Conservation (phyloP, 2,113 vertebrate genomes). For the Nerophis lumbriciformis region DNA sequence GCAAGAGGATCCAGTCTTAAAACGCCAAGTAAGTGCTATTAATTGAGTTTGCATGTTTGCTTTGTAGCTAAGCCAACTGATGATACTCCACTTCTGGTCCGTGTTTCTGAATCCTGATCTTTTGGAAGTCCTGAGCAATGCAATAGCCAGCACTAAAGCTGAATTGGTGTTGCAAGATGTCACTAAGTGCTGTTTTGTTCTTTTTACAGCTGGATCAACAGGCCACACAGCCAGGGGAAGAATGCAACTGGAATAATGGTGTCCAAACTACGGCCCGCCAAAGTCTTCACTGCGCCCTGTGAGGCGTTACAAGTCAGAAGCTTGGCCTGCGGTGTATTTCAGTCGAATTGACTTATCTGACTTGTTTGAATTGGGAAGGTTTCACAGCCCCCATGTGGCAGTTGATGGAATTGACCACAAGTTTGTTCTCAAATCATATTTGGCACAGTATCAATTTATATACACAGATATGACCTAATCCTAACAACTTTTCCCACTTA, state of each 20-base stretch:
- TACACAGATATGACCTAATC: no score
- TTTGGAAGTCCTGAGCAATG: constrained; percentile 65
- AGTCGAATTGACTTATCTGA: no score
- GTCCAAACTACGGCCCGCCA: constrained; percentile 25
- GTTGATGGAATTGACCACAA: no score
- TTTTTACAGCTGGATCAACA: constrained; percentile 54
- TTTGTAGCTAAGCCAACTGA: background rate
- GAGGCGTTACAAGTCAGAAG: no score
- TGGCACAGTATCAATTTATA: no score
- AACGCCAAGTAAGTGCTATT: constrained; percentile 84
- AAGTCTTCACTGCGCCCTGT: background rate
- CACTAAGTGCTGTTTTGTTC: background rate
- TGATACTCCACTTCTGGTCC: constrained; percentile 71
- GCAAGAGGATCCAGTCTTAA: no score
- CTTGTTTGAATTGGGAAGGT: no score
- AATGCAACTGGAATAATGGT: background rate
- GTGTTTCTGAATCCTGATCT: constrained; percentile 75
- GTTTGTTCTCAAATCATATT: no score
- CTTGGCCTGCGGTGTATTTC: no score
- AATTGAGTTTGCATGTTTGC: background rate
- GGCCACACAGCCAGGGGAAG: constrained; percentile 28
- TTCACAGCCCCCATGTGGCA: no score
- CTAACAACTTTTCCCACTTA: no score
- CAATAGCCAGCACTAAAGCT: no score
- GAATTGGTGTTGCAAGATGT: background rate